Evolutionary conservation across 2,888 invertebrate genomes (phyloP).

Genomic region (Digitonthophagus gazella): DNA sequence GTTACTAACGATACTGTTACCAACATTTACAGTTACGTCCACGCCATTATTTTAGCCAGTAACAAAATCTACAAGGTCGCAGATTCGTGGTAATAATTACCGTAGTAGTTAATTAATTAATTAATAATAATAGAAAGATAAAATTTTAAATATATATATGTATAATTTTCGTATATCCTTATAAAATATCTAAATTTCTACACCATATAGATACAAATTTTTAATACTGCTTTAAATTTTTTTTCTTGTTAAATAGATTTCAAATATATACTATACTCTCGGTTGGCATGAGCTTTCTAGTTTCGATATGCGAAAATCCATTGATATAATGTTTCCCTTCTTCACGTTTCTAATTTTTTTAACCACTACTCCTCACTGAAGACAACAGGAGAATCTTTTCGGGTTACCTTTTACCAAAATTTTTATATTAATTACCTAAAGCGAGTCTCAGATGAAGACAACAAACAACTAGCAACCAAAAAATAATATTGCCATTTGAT

Average conservation of each 20-base stretch:
- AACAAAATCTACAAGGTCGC: background rate
- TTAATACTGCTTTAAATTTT: constrained; percentile 50
- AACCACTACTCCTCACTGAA: background rate
- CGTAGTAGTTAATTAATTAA: background rate
- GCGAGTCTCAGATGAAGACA: too few species aligned
- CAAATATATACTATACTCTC: constrained; percentile 31
- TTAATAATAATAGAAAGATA: constrained; percentile 46
- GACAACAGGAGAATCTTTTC: too few species aligned
- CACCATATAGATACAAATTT: constrained; percentile 50
- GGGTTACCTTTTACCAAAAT: too few species aligned
- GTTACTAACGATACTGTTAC: too few species aligned
- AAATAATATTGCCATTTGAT: too few species aligned
- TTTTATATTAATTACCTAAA: too few species aligned
- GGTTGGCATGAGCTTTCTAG: constrained; percentile 24
- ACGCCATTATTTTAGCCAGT: constrained; percentile 29
- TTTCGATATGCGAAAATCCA: constrained; percentile 30
- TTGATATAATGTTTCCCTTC: constrained; percentile 18
- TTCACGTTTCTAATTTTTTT: background rate
- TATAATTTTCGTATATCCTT: constrained; percentile 43
- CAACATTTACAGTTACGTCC: constrained; percentile 47
- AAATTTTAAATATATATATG: constrained; percentile 49
- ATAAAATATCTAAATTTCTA: constrained; percentile 52
- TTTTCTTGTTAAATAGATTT: constrained; percentile 39
- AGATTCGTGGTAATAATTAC: background rate
- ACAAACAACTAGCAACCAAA: too few species aligned